phyloP scores from a whole-genome alignment of 1,140 invertebrate species.

The Venturia canescens region DNA sequence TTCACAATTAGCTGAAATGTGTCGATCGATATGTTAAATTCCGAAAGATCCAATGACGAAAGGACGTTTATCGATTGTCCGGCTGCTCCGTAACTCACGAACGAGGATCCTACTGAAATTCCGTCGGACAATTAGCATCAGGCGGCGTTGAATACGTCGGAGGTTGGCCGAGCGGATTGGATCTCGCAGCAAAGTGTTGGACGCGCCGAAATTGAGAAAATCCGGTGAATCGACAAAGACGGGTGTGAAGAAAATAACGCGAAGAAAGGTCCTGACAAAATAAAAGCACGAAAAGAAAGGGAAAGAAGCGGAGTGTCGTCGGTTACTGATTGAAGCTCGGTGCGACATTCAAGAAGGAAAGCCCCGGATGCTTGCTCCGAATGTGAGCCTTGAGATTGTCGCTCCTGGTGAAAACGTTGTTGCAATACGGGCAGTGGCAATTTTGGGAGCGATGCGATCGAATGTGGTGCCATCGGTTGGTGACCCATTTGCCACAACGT shows the following conservation, averaged over 20 bases:
- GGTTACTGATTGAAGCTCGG: not conserved
- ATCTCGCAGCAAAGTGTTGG: not conserved
- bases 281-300: not conserved
- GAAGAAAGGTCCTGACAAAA: not conserved
- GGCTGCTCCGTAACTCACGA: too few species aligned
- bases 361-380: conserved; percentile 78
- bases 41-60: too few species aligned
- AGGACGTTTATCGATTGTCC: too few species aligned
- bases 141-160: too few species aligned
- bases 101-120: too few species aligned
- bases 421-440: conserved; percentile 83
- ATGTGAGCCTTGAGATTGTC: conserved; percentile 82
- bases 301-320: not conserved
- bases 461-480: conserved; percentile 85
- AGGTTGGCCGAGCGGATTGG: not conserved
- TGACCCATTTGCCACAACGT: conserved; percentile 84
- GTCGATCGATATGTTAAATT: too few species aligned
- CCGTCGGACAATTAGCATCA: too few species aligned
- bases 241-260: too few species aligned
- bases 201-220: not conserved
- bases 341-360: conserved; percentile 8
- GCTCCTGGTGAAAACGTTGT: conserved; percentile 82
- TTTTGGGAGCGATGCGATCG: conserved; percentile 84
- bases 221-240: not conserved
- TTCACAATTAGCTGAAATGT: too few species aligned